Percentiles rank a stretch among this genome's conserved stretches.
These are phyloP conservation scores for Eunapius fragilis DNA, from an alignment of 37 sponge, comb jelly and placozoan genomes.

Conservation along the genomic window DNA sequence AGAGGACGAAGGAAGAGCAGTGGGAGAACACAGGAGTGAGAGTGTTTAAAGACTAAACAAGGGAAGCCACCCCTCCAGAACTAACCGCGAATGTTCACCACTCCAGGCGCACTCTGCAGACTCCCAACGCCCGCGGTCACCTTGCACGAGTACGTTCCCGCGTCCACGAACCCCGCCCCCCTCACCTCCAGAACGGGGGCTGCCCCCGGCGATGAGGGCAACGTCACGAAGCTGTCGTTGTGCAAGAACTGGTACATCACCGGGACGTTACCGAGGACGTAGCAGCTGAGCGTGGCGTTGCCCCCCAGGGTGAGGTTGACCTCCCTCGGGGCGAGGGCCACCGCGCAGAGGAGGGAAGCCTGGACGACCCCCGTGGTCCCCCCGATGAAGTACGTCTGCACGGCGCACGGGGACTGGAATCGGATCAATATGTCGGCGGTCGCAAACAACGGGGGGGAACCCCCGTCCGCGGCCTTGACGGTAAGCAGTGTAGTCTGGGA, in stretches of 20 bases:
- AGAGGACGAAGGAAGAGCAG: not conserved
- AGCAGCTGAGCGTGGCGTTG: slow-evolving; percentile 8
- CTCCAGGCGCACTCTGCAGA: slow-evolving; percentile 25
- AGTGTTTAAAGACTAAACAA: too few relatives aligned
- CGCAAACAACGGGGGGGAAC: slow-evolving; percentile 36
- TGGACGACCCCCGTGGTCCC: not conserved
- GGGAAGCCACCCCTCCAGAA: too few relatives aligned
- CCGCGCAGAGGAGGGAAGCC: slow-evolving; percentile 3
- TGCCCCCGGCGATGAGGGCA: not conserved
- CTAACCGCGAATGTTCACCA: slow-evolving; percentile 52
- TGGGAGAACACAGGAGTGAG: not conserved
- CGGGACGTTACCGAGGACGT: slow-evolving; percentile 14
- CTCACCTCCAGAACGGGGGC: slow-evolving; percentile 1
- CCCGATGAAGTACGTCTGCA: slow-evolving; percentile 25
- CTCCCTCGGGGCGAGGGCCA: not conserved
- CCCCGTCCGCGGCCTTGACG: slow-evolving; percentile 67
- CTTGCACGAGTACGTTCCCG: slow-evolving; percentile 65
- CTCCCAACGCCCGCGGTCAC: slow-evolving; percentile 41
- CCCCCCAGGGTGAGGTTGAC: not conserved
- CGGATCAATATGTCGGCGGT: slow-evolving; percentile 24
- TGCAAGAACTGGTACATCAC: slow-evolving; percentile 21
- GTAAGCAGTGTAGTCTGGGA: slow-evolving; percentile 4
- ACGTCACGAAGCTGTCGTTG: slow-evolving; percentile 26
- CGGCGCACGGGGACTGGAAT: slow-evolving; percentile 31
- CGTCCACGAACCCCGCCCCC: slow-evolving; percentile 39